A percentile compares a stretch with the other conserved stretches of the same genome.
These are phyloP conservation scores for Emmelina monodactyla DNA, from an alignment of 2,888 invertebrate species.

Conservation along the genomic window DNA sequence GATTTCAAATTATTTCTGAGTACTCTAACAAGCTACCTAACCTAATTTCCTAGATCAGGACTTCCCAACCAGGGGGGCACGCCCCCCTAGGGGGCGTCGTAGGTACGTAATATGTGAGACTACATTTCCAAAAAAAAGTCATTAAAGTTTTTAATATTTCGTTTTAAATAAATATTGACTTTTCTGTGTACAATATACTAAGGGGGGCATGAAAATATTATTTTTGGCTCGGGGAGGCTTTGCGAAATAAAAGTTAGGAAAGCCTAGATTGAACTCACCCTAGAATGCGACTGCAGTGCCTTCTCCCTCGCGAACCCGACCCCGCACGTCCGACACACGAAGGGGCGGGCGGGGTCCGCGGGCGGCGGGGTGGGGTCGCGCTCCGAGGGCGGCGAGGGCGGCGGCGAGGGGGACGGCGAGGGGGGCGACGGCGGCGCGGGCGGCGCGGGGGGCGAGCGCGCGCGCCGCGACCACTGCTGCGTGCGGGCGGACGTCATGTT, in stretches of 20 bases:
- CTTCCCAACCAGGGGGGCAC: too few species aligned
- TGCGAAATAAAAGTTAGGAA: background rate
- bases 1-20: too few species aligned
- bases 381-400: slow-evolving; percentile 17
- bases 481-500: slow-evolving; percentile 62
- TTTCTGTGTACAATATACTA: too few species aligned
- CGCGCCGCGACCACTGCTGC: slow-evolving; percentile 53
- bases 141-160: too few species aligned
- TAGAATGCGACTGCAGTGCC: slow-evolving; percentile 78
- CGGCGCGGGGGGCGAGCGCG: slow-evolving; percentile 26
- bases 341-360: slow-evolving; percentile 76
- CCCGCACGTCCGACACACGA: slow-evolving; percentile 73
- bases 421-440: slow-evolving; percentile 74
- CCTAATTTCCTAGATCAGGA: too few species aligned
- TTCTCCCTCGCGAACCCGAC: slow-evolving; percentile 84
- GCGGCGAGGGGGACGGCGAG: slow-evolving; percentile 73
- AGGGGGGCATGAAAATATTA: too few species aligned
- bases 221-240: too few species aligned
- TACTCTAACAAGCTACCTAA: too few species aligned
- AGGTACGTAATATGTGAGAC: too few species aligned
- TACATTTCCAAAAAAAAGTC: too few species aligned
- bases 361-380: slow-evolving; percentile 29
- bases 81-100: too few species aligned
- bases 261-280: slow-evolving; percentile 47
- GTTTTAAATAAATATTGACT: too few species aligned